Evolutionary conservation across 2,113 vertebrate species (phyloP).

Genomic region (Cairina moschata): DNA sequence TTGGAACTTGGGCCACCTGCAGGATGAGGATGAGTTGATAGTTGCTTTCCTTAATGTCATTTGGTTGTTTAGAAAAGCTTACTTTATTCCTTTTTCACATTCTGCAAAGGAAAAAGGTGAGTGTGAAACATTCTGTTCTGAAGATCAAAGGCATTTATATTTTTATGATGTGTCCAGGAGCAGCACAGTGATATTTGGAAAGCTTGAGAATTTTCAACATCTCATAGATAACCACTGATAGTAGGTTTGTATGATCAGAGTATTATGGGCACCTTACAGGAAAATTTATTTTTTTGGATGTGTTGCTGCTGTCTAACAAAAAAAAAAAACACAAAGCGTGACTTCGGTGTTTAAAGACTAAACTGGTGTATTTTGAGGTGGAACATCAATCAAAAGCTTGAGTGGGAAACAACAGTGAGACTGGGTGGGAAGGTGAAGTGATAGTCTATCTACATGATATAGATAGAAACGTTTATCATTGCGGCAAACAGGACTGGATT

Average conservation of each 20-base stretch:
- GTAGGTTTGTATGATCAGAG: background rate
- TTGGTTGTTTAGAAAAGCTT: background rate
- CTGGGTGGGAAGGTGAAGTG: background rate
- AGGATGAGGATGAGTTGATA: background rate
- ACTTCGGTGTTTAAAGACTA: accelerated
- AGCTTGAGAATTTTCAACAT: background rate
- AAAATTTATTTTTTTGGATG: background rate
- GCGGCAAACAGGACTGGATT: background rate
- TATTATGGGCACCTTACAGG: background rate
- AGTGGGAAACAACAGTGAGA: background rate
- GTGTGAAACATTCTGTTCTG: background rate
- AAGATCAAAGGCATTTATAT: background rate
- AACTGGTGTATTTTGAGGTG: background rate
- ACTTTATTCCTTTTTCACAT: accelerated
- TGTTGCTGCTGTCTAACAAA: background rate
- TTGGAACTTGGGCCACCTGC: background rate
- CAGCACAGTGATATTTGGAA: background rate
- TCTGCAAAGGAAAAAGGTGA: background rate
- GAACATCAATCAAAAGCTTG: background rate
- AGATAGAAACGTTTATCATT: background rate
- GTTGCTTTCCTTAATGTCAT: background rate
- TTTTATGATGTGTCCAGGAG: background rate
- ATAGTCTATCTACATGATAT: background rate
- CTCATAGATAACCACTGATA: background rate
- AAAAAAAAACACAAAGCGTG: background rate